A percentile compares a stretch with the other conserved stretches of the same genome.
Conservation (phyloP, 2,113 vertebrate species). For the Sinocyclocheilus rhinocerous region DNA sequence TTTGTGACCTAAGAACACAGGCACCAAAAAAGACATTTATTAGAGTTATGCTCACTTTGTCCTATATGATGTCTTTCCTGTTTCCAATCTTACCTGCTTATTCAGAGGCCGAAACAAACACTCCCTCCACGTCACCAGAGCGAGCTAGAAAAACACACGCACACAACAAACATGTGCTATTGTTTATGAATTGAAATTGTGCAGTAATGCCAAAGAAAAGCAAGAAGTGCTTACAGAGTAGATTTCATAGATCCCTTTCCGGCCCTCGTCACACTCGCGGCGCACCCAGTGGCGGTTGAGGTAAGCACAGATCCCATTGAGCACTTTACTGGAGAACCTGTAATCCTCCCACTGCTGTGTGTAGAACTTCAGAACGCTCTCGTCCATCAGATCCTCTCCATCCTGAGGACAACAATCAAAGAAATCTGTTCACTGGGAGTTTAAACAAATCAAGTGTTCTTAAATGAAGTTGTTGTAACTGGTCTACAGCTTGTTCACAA, state of each 20-base stretch:
- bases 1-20: slow-evolving; percentile 87
- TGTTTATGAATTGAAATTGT: background rate
- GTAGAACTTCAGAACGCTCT: slow-evolving; percentile 98
- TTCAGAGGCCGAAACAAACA: slow-evolving; percentile 98
- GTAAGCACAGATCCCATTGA: slow-evolving; percentile 99
- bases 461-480: background rate
- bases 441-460: background rate
- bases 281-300: slow-evolving; percentile 99
- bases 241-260: slow-evolving; percentile 98
- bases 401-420: slow-evolving; percentile 75
- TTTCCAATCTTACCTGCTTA: slow-evolving; percentile 84
- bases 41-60: background rate
- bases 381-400: slow-evolving; percentile 98
- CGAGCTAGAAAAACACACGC: slow-evolving; percentile 64
- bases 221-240: slow-evolving; percentile 84
- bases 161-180: background rate
- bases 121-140: slow-evolving; percentile 96
- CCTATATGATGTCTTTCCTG: background rate
- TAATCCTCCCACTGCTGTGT: slow-evolving; percentile 99
- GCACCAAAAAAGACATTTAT: background rate
- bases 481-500: background rate
- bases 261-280: slow-evolving; percentile 96
- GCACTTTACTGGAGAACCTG: slow-evolving; percentile 97
- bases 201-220: background rate
- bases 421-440: background rate